These are phyloP conservation scores for Lordiphosa clarofinis DNA, from an alignment of 1,140 invertebrate species.

Conservation along the genomic window DNA sequence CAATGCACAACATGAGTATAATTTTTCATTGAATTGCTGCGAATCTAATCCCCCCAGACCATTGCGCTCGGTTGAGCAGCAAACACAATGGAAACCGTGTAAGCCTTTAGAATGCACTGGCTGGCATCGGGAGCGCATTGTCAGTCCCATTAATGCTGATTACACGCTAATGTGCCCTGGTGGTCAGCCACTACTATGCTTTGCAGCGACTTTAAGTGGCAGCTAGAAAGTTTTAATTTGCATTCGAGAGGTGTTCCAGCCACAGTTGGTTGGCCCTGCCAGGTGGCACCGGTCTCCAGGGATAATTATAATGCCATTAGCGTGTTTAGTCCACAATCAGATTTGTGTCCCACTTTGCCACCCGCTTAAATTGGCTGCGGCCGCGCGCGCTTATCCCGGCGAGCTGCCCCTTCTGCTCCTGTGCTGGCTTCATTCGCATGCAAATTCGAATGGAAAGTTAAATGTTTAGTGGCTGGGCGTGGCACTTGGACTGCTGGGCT, in stretches of 20 bases:
- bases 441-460: slow-evolving; percentile 71
- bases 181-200: slow-evolving; percentile 14
- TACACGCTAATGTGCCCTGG: slow-evolving; percentile 61
- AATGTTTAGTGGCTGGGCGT: slow-evolving; percentile 69
- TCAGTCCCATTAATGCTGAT: slow-evolving; percentile 74
- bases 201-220: slow-evolving; percentile 59
- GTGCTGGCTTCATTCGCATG: slow-evolving; percentile 29
- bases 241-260: slow-evolving; percentile 38
- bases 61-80: slow-evolving; percentile 13
- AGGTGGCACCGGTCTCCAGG: slow-evolving; percentile 30
- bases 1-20: slow-evolving; percentile 48
- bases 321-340: slow-evolving; percentile 73
- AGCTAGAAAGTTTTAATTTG: slow-evolving; percentile 62
- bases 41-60: slow-evolving; percentile 60
- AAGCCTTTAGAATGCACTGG: slow-evolving; percentile 21
- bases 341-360: slow-evolving; percentile 34
- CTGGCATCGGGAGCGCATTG: slow-evolving; percentile 50
- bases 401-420: slow-evolving; percentile 9
- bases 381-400: slow-evolving; percentile 40
- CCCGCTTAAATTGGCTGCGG: slow-evolving; percentile 54
- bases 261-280: slow-evolving; percentile 13
- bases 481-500: slow-evolving; percentile 16
- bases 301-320: slow-evolving; percentile 78
- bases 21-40: slow-evolving; percentile 74
- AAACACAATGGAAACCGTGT: slow-evolving; percentile 26